Base-by-base conservation (phyloP, 2,797 vertebrate species). In the Pteronotus mesoamericanus region DNA sequence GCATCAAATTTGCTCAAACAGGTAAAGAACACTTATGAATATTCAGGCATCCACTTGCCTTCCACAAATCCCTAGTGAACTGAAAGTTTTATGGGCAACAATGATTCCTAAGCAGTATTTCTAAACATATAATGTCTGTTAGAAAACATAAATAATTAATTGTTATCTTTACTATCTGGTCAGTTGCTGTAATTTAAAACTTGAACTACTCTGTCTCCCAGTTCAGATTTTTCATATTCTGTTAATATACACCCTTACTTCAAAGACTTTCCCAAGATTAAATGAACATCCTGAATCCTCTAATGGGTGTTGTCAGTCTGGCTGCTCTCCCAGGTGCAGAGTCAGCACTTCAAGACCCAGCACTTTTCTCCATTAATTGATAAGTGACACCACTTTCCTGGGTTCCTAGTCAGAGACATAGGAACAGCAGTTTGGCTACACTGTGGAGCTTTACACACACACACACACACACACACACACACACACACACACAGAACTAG, bases 291-390 rank as follows among this genome's bases (percentile, higher is more conserved):
- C 55, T 86, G 68, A 88, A 89, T 92, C 21, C 68, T 92, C 82
- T 96, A 77, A 55, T 59, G 80, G 44, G 55, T 97, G 48, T 94
- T 92, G 39, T 92, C 93, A 97, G 93, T 93, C 88, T 95, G 90
- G 86, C 71, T 97, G 86, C 66, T 91, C 83, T 98, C 80, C 22
- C 6, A 51, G 32, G n/a, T 93, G 90, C 95, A 51, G 80, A 98
- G 94, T 98, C 98, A 98, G 98, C 98, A 95, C 86, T 95, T 96
- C 32, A 42, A 97, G 89, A 96, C 93, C 92, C 96, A 98, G 97
- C 96, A 97, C 91, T 98, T 98, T 97, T 77, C 96, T 94, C 96
- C 97, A 98, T 98, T 98, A 98, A 99, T 98, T 98, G 98, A 97
- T 98, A 98, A 96, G 92, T 29, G 96, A 98, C 83, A 98, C 98